phyloP scores from a whole-genome alignment of 1,140 invertebrate genomes.

The Callitettix versicolor region DNA sequence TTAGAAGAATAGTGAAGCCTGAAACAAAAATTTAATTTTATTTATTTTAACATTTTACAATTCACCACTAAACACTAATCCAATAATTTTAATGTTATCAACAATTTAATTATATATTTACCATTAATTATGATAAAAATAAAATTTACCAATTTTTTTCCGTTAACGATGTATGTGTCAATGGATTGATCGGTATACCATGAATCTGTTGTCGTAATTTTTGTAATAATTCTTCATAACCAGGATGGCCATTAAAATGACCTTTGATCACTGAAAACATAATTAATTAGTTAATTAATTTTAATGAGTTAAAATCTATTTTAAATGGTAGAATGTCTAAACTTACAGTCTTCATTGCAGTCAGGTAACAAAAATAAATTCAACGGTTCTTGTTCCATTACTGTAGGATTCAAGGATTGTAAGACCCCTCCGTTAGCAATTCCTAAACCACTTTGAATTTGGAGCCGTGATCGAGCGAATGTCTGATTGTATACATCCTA shows the following conservation, averaged over 20 bases:
- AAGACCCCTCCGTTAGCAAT: constrained; percentile 45
- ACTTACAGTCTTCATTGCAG: constrained; percentile 46
- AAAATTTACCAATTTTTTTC: constrained; percentile 58
- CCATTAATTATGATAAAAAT: no score
- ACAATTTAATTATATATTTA: no score
- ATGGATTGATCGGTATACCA: constrained; percentile 49
- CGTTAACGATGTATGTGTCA: constrained; percentile 51
- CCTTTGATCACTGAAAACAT: constrained; percentile 5
- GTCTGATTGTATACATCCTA: constrained; percentile 47
- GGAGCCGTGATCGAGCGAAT: constrained; percentile 61
- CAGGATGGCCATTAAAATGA: constrained; percentile 49
- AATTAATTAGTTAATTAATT: constrained; percentile 11
- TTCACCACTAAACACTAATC: no score
- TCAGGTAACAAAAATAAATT: constrained; percentile 64
- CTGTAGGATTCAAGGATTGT: constrained; percentile 39
- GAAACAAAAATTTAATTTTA: constrained; percentile 18
- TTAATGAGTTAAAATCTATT: constrained; percentile 9
- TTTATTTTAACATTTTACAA: constrained; percentile 7
- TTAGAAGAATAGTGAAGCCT: constrained; percentile 68
- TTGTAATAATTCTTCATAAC: constrained; percentile 50
- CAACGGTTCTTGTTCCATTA: constrained; percentile 42
- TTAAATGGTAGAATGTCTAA: constrained; percentile 26
- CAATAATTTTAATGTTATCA: no score
- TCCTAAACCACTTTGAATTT: constrained; percentile 53
- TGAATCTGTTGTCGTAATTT: constrained; percentile 56